Conservation (phyloP, 2,113 vertebrate genomes). For the Bos javanicus region DNA sequence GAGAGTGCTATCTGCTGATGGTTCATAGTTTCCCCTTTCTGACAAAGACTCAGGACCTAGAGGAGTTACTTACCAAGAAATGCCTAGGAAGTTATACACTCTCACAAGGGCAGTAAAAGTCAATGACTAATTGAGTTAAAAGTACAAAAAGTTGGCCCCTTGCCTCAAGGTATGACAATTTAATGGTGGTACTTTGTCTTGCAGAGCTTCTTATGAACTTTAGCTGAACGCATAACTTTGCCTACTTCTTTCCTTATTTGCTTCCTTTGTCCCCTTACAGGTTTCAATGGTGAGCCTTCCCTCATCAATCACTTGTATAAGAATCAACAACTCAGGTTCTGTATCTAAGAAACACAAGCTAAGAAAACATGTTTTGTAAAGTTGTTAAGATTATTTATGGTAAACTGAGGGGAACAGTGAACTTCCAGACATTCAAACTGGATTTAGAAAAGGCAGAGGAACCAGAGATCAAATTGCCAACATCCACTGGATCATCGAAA, state of each 20-base stretch:
- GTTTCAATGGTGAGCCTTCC: neutral
- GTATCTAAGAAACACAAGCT: neutral
- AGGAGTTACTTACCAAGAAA: neutral
- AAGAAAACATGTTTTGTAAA: neutral
- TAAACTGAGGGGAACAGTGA: rapidly evolving
- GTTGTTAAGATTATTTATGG: neutral
- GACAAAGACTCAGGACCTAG: neutral
- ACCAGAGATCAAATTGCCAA: neutral
- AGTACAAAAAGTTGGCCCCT: neutral
- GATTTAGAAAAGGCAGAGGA: neutral
- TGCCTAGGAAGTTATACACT: neutral
- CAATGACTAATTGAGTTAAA: neutral
- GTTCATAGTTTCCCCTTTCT: neutral
- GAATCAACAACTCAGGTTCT: neutral
- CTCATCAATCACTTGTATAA: neutral
- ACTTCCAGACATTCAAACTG: neutral
- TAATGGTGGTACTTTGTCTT: neutral
- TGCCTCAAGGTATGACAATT: neutral
- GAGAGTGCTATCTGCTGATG: neutral
- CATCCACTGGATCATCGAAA: rapidly evolving
- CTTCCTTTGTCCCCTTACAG: neutral
- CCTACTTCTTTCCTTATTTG: neutral
- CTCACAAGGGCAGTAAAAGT: neutral
- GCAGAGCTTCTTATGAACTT: neutral
- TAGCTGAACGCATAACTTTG: neutral